Evolutionary conservation across 2,888 invertebrate species (phyloP).

Genomic region (Scaptomyza tumidula): DNA sequence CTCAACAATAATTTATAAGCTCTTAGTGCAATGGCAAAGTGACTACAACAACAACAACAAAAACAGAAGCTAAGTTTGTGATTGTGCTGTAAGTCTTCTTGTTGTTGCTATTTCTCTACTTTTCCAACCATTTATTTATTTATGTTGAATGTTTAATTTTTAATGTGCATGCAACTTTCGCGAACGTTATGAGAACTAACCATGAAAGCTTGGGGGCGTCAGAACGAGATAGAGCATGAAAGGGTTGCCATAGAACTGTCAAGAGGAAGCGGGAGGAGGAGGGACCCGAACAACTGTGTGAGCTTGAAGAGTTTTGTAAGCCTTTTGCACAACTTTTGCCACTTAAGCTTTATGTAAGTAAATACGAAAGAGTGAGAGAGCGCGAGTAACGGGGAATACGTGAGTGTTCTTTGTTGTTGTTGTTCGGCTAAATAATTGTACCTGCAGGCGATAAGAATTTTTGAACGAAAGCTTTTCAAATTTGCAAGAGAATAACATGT

Average conservation of each 20-base stretch:
- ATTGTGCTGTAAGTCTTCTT: constrained; percentile 44
- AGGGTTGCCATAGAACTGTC: constrained; percentile 44
- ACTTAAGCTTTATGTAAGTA: constrained; percentile 72
- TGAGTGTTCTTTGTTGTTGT: constrained; percentile 27
- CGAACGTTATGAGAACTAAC: constrained; percentile 41
- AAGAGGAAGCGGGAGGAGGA: background rate
- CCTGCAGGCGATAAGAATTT: constrained; percentile 43
- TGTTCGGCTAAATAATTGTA: constrained; percentile 33
- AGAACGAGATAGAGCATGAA: constrained; percentile 11
- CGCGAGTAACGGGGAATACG: constrained; percentile 11
- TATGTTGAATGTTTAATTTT: constrained; percentile 70
- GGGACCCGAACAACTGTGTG: background rate
- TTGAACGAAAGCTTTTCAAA: constrained; percentile 28
- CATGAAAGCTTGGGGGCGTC: constrained; percentile 14
- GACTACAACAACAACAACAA: constrained; percentile 43
- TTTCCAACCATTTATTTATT: constrained; percentile 71
- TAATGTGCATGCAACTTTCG: constrained; percentile 74
- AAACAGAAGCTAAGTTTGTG: constrained; percentile 53
- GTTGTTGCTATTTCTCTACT: constrained; percentile 53
- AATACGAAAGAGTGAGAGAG: constrained; percentile 30
- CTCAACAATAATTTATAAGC: constrained; percentile 76
- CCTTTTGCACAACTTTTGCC: constrained; percentile 78
- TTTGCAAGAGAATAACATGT: no score
- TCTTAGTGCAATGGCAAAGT: constrained; percentile 69
- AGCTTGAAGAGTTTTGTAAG: constrained; percentile 68